Evolutionary conservation across 35 echinoderm and acorn worm species (phyloP).

Genomic region (Patiria miniata): DNA sequence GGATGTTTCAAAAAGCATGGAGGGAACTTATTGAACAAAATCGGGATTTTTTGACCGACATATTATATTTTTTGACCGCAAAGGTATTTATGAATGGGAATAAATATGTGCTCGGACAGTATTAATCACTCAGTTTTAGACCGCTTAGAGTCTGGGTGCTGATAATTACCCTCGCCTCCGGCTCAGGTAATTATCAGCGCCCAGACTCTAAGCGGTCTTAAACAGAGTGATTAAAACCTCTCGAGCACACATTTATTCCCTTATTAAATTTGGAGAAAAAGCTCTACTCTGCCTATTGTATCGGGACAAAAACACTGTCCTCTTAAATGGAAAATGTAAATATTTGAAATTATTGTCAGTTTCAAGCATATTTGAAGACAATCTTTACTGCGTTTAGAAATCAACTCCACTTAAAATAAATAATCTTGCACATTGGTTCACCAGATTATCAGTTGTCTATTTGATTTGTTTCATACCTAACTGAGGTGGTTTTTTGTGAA

Average conservation of each 20-base stretch:
- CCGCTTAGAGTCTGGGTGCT: no score
- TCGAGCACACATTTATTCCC: no score
- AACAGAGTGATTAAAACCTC: no score
- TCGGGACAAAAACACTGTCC: neutral
- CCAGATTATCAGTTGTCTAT: constrained; percentile 1
- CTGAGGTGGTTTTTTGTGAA: neutral
- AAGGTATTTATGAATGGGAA: no score
- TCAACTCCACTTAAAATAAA: neutral
- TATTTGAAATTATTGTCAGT: neutral
- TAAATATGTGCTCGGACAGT: no score
- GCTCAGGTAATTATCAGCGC: no score
- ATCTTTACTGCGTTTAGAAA: neutral
- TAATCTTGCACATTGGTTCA: neutral
- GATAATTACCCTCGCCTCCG: no score
- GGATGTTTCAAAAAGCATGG: no score
- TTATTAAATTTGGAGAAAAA: no score
- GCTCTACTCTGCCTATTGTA: neutral
- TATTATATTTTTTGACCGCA: neutral
- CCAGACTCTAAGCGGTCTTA: no score
- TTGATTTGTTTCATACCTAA: neutral
- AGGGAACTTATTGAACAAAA: no score
- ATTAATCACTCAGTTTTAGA: no score
- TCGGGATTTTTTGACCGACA: neutral
- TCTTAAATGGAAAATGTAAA: neutral
- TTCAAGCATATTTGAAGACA: neutral